Conservation (phyloP, 2,888 invertebrate species). For the Ophraella communa region DNA sequence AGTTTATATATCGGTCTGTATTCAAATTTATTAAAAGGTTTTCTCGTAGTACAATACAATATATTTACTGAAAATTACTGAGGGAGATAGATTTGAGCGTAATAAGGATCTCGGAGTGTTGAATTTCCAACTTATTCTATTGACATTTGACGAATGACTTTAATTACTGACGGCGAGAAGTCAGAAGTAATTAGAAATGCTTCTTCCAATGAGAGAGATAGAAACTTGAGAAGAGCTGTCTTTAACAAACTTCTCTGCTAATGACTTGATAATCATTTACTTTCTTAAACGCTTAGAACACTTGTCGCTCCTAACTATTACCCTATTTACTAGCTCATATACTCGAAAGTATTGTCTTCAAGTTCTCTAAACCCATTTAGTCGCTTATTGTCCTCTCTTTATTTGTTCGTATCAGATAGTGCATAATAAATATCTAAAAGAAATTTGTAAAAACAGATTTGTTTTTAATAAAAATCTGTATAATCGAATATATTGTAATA, state of each 20-base stretch:
- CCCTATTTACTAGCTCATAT: constrained; percentile 5
- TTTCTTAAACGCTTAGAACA: constrained; percentile 27
- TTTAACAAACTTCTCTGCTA: constrained; percentile 39
- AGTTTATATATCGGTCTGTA: neutral
- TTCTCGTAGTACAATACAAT: constrained; percentile 8
- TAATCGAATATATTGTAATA: too few relatives aligned
- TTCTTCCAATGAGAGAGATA: constrained; percentile 20
- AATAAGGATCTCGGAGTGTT: constrained; percentile 16
- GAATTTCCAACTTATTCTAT: constrained; percentile 34
- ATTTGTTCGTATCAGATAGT: too few relatives aligned
- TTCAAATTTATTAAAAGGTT: neutral
- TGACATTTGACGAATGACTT: constrained; percentile 47
- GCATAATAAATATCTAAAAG: too few relatives aligned
- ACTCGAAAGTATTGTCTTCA: too few relatives aligned
- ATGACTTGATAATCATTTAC: constrained; percentile 43
- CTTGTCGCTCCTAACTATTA: constrained; percentile 32
- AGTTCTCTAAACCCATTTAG: too few relatives aligned
- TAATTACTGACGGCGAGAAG: constrained; percentile 44
- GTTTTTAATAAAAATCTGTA: too few relatives aligned
- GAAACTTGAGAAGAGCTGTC: constrained; percentile 30
- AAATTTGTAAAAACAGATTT: too few relatives aligned
- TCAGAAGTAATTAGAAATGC: constrained; percentile 46
- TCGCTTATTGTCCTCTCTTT: too few relatives aligned
- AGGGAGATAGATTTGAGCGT: neutral
- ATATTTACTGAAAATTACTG: constrained; percentile 33